A percentile compares a stretch with the other conserved stretches of the same genome.
Evolutionary conservation across 2,797 vertebrate genomes (phyloP).

Genomic region (Coregonus sp.): DNA sequence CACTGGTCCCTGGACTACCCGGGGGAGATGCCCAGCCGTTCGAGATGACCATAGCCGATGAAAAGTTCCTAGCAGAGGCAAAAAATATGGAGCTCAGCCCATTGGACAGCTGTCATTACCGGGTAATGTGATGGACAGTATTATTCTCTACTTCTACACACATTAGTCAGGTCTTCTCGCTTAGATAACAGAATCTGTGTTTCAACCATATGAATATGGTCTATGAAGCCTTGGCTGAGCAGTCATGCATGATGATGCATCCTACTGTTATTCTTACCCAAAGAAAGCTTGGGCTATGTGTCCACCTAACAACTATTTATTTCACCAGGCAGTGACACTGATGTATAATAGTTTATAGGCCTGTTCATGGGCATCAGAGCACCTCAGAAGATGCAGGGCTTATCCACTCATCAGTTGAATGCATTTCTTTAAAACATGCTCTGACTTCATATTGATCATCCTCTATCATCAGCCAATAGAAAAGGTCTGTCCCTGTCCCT

Average conservation of each 20-base stretch:
- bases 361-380: not conserved
- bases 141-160: not conserved
- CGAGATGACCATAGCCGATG: conserved; percentile 68
- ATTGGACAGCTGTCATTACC: conserved; percentile 66
- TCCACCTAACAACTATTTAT: not conserved
- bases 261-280: not conserved
- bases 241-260: not conserved
- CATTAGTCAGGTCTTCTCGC: not conserved
- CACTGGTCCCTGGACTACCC: conserved; percentile 27
- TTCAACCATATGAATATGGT: not conserved
- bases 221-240: not conserved
- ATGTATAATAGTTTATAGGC: not conserved
- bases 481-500: not conserved
- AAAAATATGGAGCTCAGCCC: conserved; percentile 65
- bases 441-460: not conserved
- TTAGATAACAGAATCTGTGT: not conserved
- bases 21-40: conserved; percentile 62
- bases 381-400: not conserved
- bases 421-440: no score
- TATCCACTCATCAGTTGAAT: not conserved
- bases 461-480: no score
- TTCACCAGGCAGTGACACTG: not conserved
- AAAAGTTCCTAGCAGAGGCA: conserved; percentile 72
- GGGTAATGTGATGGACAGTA: conserved; percentile 64
- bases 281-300: not conserved